These are phyloP conservation scores for Patagioenas fasciata DNA, from an alignment of 2,113 vertebrate species.

Conservation along the genomic window DNA sequence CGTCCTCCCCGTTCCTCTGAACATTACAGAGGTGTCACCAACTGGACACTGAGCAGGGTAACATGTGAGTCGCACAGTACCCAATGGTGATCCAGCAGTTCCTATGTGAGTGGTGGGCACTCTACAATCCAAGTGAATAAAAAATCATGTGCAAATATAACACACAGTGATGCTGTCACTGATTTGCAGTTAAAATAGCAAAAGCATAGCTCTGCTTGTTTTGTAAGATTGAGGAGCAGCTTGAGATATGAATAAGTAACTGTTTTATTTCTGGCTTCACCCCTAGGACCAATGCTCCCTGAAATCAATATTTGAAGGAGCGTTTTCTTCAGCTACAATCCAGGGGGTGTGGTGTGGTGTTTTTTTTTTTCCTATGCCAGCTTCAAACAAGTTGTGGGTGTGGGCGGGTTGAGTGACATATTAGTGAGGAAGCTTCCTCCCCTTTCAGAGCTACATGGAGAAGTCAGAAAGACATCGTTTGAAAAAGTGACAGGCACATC, in stretches of 20 bases:
- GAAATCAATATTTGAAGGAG: slow-evolving; percentile 47
- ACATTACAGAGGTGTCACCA: background rate
- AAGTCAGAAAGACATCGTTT: slow-evolving; percentile 67
- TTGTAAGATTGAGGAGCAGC: background rate
- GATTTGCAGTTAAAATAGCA: background rate
- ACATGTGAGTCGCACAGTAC: accelerated
- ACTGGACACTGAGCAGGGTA: background rate
- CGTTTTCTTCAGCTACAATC: slow-evolving; percentile 59
- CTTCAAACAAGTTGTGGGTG: slow-evolving; percentile 71
- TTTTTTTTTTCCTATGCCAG: slow-evolving; percentile 13
- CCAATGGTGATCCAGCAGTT: background rate
- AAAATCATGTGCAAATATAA: background rate
- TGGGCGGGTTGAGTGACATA: slow-evolving; percentile 79
- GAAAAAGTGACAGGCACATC: slow-evolving; percentile 74
- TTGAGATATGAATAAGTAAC: background rate
- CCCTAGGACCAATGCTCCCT: slow-evolving; percentile 46
- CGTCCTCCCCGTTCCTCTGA: background rate
- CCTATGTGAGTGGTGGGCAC: background rate
- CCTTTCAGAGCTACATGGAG: slow-evolving; percentile 51
- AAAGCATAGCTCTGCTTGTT: background rate
- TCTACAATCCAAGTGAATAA: background rate
- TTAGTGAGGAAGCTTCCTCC: slow-evolving; percentile 73
- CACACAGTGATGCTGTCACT: background rate
- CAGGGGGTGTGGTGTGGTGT: background rate
- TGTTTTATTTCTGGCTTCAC: slow-evolving; percentile 39